Conservation (phyloP, 2,113 vertebrate species). For the Deroptyus accipitrinus region DNA sequence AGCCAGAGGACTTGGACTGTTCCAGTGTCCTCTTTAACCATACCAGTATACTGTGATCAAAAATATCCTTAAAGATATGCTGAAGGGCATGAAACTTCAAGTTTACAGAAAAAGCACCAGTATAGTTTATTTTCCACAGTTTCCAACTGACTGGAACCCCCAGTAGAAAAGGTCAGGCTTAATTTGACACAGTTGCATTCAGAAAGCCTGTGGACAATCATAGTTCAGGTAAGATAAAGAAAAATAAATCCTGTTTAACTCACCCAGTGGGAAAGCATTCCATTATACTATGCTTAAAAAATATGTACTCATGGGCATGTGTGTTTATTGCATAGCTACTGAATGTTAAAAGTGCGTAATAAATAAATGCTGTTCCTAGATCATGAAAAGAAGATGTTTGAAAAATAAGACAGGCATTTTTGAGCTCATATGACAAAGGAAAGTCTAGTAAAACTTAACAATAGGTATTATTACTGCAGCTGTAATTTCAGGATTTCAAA, state of each 20-base stretch:
- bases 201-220: background rate
- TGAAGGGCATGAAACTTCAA: background rate
- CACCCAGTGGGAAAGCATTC: constrained; percentile 26
- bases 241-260: background rate
- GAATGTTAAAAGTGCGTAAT: constrained; percentile 22
- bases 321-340: constrained; percentile 24
- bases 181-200: constrained; percentile 27
- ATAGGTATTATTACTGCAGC: constrained; percentile 24
- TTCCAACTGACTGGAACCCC: constrained; percentile 25
- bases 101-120: background rate
- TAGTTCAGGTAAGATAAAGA: background rate
- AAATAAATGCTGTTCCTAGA: constrained; percentile 36
- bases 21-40: background rate
- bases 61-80: constrained; percentile 27
- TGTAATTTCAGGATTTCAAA: constrained; percentile 21
- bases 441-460: constrained; percentile 52
- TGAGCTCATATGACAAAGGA: constrained; percentile 1
- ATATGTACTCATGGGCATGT: background rate
- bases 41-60: background rate
- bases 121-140: background rate
- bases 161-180: constrained; percentile 46
- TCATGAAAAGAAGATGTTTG: background rate
- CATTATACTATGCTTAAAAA: constrained; percentile 7
- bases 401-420: constrained; percentile 47
- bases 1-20: constrained; percentile 13